Evolutionary conservation across 2,888 invertebrate species (phyloP).

Genomic region (Tenthredo distinguenda): DNA sequence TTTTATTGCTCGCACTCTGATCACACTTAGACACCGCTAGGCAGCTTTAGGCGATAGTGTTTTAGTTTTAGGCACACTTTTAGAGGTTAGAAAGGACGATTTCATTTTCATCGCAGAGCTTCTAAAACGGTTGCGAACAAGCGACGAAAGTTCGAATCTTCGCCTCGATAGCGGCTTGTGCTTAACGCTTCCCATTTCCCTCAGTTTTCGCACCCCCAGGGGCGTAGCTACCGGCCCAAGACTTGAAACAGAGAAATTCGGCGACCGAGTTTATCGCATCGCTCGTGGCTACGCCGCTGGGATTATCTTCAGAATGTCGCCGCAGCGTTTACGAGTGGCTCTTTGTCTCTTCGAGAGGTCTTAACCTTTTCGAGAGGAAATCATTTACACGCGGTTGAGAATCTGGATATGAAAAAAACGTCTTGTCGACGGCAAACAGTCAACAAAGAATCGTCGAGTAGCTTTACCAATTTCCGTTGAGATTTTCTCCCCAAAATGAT

Average conservation of each 20-base stretch:
- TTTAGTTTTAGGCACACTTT: slow-evolving; percentile 7
- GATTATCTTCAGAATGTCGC: slow-evolving; percentile 17
- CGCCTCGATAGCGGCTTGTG: slow-evolving; percentile 1
- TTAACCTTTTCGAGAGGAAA: slow-evolving; percentile 25
- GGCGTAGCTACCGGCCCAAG: neutral
- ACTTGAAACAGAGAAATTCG: neutral
- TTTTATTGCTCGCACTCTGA: neutral
- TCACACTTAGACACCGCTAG: slow-evolving; percentile 47
- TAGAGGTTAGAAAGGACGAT: neutral
- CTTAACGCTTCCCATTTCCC: slow-evolving; percentile 3
- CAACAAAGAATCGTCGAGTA: slow-evolving; percentile 26
- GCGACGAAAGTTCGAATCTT: neutral
- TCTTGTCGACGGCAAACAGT: neutral
- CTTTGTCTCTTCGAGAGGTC: slow-evolving; percentile 39
- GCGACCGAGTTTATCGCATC: neutral
- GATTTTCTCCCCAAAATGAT: neutral
- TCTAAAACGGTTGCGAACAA: neutral
- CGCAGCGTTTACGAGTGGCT: slow-evolving; percentile 7
- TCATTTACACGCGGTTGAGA: slow-evolving; percentile 17
- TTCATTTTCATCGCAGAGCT: neutral
- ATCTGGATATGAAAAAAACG: neutral
- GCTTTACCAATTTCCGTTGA: neutral
- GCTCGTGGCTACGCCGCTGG: slow-evolving; percentile 4
- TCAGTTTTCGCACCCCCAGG: neutral
- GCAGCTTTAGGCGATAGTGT: slow-evolving; percentile 18